Base-by-base conservation (phyloP, 2,797 vertebrate genomes). In the Hemibagrus guttatus region DNA sequence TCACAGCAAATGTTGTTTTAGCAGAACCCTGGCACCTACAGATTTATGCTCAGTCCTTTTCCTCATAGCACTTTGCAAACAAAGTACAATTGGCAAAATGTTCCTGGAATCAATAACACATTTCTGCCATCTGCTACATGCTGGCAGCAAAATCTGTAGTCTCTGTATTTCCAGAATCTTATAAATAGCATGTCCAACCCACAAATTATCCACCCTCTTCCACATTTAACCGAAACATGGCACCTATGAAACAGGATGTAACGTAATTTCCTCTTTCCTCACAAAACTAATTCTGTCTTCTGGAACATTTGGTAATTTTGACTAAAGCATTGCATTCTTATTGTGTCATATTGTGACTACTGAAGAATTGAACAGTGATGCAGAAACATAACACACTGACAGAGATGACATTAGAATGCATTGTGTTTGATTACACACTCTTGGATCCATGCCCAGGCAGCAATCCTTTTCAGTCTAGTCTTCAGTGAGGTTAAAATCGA, bases 131-230 rank as follows among this genome's bases (percentile, higher is more conserved):
- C 90, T 92, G 90, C 87, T 85, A 26, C 85, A 58, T 78, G 87
- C 86, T 91, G 90, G 92, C 89, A 92, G 85, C 28, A 84, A 90
- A 84, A 89, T 49, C 72, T 85, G 89, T 93, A 91, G 90, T 86
- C 71, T 90, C 90, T 92, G 91, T 93, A 93, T 94, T 95, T 95
- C 92, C 92, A 91, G 61, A 83, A 83, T 85, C 87, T 91, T 94
- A 95, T 93, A 93, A 95, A 95, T 95, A 95, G 92, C 61, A 89
- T 90, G 92, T 91, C 28, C 63, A 80, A 21, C 91, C 92, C 91
- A 92, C 89, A 90, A 91, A 88, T 89, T 86, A 84, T 85, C 81
- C 85, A 90, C 87, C 88, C 89, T 83, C 23, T 74, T 26, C 86
- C 80, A 87, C 68, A 84, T 49, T 85, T 49, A 75, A 84, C 81